Evolutionary conservation across 2,113 vertebrate genomes (phyloP).

Genomic region (Bufo bufo): DNA sequence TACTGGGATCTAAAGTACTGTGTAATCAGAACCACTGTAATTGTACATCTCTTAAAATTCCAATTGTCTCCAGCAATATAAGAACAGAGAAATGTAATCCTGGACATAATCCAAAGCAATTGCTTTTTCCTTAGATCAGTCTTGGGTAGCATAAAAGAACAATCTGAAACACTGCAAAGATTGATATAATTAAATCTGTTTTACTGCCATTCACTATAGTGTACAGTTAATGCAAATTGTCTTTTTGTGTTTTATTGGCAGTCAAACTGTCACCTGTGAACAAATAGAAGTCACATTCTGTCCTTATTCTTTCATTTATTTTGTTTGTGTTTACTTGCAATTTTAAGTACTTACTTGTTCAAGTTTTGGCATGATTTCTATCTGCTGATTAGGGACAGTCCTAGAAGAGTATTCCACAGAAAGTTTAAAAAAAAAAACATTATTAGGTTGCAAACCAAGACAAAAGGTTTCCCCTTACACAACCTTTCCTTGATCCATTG

Average conservation of each 20-base stretch:
- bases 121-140: slow-evolving; percentile 65
- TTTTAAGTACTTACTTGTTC: background rate
- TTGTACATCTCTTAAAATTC: slow-evolving; percentile 61
- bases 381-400: background rate
- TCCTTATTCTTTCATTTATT: background rate
- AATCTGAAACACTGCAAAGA: slow-evolving; percentile 48
- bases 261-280: slow-evolving; percentile 39
- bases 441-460: too few species aligned
- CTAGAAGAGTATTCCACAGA: background rate
- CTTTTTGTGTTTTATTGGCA: slow-evolving; percentile 40
- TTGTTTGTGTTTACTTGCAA: slow-evolving; percentile 10
- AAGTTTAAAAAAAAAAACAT: background rate
- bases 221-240: slow-evolving; percentile 50
- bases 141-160: slow-evolving; percentile 61
- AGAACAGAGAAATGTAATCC: slow-evolving; percentile 65
- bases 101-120: slow-evolving; percentile 64
- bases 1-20: slow-evolving; percentile 61
- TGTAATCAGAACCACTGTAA: slow-evolving; percentile 65
- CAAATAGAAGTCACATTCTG: slow-evolving; percentile 29
- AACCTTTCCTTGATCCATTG: too few species aligned
- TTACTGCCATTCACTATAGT: slow-evolving; percentile 53
- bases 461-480: too few species aligned
- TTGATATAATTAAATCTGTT: slow-evolving; percentile 57
- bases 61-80: slow-evolving; percentile 63
- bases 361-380: background rate